Base-by-base conservation (phyloP, 2,888 invertebrate genomes). In the Colletes collaris region DNA sequence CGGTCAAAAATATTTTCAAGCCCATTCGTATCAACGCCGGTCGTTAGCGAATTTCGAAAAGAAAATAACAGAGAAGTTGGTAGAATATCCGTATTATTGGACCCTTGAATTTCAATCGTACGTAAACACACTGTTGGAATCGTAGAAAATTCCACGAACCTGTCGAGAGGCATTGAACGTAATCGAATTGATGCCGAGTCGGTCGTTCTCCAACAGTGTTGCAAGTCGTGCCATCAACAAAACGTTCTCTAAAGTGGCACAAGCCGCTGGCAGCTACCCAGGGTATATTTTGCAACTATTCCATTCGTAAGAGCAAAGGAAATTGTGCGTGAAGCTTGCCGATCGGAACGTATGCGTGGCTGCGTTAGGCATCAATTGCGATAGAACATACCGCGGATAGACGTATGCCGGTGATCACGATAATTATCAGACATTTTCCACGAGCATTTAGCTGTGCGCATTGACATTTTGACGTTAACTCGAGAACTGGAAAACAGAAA, bases 401-500 rank as follows among this genome's bases (percentile, higher is more conserved):
- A 74, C 76, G 56, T 56, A 76, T 46, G 72, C 44, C 56, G 68
- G 55, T 67, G 78, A 65, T 76, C 74, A 74, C 56, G 82, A 84
- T 89, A 88, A 89, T 89, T 88, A 86, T 83, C 85, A 74, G 77
- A 66, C 76, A 85, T 82, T 88, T 89, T 81, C 83, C 77, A 71
- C 82, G 84, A 56, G 60, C 85, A 77, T 65, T 84, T 87, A 86
- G 88, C 87, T 86, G 87, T 86, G 85, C 80, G 84, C 88, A 81
- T 83, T 89, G 90, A 88, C 89, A 89, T 87, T 89, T 88, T 89
- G 90, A 90, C 90, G 88, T 86, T 82, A 81, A 67, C 73, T 64
- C 71, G 77, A 73, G 70, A 76, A 70, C 68, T 79, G 80, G 60
- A 78, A 82, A 79, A 79, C 74, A 76, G 56, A 79, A 78, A 76